Conservation (phyloP, 2,113 vertebrate species). For the Neolamprologus modestus region DNA sequence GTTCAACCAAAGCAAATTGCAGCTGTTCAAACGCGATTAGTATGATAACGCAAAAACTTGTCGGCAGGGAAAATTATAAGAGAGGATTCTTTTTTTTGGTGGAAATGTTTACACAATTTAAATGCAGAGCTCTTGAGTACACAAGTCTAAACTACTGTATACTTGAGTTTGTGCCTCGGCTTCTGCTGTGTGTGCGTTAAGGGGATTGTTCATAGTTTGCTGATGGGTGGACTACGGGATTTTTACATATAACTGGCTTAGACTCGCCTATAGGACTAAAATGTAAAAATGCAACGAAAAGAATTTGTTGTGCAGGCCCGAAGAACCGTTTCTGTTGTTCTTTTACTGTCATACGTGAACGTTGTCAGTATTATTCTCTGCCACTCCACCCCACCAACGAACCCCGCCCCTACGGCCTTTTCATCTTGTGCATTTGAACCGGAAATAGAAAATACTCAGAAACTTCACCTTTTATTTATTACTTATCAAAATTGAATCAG, state of each 20-base stretch:
- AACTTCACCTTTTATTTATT: not conserved
- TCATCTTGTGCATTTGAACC: not conserved
- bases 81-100: constrained; percentile 35
- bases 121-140: constrained; percentile 41
- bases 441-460: not conserved
- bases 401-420: not conserved
- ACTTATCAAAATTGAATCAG: not conserved
- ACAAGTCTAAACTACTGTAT: constrained; percentile 28
- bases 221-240: not conserved
- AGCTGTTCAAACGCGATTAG: constrained; percentile 75
- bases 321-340: not conserved
- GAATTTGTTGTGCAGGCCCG: not conserved
- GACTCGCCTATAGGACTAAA: not conserved
- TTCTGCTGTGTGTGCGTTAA: not conserved
- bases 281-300: not conserved
- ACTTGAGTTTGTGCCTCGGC: not conserved
- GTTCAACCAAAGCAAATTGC: constrained; percentile 74
- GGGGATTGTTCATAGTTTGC: not conserved
- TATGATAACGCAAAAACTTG: constrained; percentile 69
- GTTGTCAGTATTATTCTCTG: not conserved
- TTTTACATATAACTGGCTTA: not conserved
- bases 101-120: constrained; percentile 63
- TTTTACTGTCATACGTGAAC: not conserved
- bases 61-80: constrained; percentile 53
- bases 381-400: not conserved